Evolutionary conservation across 1,140 invertebrate genomes (phyloP).

Genomic region (Panagrolaimus sp.): DNA sequence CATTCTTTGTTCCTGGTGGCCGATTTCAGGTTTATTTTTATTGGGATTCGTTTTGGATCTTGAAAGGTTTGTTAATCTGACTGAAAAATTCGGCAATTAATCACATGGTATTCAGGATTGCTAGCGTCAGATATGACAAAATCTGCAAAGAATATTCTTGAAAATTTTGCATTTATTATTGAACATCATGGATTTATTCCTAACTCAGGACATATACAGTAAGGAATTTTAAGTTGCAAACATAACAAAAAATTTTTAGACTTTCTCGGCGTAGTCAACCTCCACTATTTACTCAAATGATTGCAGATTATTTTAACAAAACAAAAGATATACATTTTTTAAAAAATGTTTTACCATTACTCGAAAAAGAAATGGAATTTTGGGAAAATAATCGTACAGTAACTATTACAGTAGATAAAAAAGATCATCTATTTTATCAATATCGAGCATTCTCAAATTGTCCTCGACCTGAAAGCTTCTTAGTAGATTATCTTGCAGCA

Average conservation of each 20-base stretch:
- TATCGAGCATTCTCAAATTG: slow-evolving; percentile 31
- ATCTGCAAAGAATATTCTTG: slow-evolving; percentile 72
- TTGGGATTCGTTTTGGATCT: slow-evolving; percentile 89
- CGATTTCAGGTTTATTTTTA: slow-evolving; percentile 78
- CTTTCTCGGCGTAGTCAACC: slow-evolving; percentile 69
- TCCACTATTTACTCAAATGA: slow-evolving; percentile 75
- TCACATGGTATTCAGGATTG: slow-evolving; percentile 58
- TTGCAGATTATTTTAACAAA: slow-evolving; percentile 67
- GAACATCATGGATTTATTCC: slow-evolving; percentile 70
- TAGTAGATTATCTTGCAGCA: slow-evolving; percentile 34
- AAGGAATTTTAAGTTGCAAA: no score
- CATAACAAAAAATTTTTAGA: no score
- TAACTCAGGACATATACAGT: slow-evolving; percentile 77
- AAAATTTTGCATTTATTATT: slow-evolving; percentile 35
- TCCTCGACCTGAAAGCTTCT: slow-evolving; percentile 33
- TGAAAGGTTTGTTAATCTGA: slow-evolving; percentile 67
- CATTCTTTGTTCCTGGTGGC: slow-evolving; percentile 84
- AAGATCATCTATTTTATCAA: slow-evolving; percentile 21
- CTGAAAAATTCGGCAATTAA: background rate
- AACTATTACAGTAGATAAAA: background rate
- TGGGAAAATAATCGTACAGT: slow-evolving; percentile 39
- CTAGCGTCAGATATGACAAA: slow-evolving; percentile 73
- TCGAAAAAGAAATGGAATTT: slow-evolving; percentile 48
- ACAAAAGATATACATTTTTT: slow-evolving; percentile 69
- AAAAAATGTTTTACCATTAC: slow-evolving; percentile 49